Percentiles rank a stretch among this genome's conserved stretches.
phyloP scores from a whole-genome alignment of 2,113 vertebrate genomes.

The Plectropomus leopardus region DNA sequence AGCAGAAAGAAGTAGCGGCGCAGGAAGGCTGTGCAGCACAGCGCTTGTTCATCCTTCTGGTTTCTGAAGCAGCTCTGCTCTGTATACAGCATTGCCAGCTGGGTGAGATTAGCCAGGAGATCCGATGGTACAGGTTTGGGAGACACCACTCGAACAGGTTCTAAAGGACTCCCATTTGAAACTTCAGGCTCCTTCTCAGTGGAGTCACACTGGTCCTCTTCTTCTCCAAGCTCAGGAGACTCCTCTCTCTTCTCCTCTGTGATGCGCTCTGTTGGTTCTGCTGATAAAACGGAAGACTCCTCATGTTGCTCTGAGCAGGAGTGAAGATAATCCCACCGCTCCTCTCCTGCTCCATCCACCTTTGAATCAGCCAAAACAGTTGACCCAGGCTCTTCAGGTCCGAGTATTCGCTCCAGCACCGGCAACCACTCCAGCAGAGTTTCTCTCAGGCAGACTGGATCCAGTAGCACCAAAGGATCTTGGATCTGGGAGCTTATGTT shows the following conservation, averaged over 20 bases:
- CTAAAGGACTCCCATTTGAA: conserved; percentile 34
- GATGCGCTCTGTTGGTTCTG: conserved; percentile 32
- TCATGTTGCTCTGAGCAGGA: conserved; percentile 40
- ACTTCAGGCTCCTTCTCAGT: background rate
- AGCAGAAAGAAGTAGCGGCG: conserved; percentile 92
- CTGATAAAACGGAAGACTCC: conserved; percentile 21
- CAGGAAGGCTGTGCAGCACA: conserved; percentile 82
- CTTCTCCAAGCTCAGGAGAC: conserved; percentile 14
- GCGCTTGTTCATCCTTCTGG: conserved; percentile 16
- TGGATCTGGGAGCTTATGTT: conserved; percentile 88
- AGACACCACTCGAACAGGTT: conserved; percentile 78
- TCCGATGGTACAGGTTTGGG: conserved; percentile 81
- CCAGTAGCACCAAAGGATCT: conserved; percentile 91
- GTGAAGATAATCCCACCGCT: conserved; percentile 48
- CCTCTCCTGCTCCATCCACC: conserved; percentile 47
- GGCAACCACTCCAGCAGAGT: conserved; percentile 89
- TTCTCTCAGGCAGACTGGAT: conserved; percentile 83
- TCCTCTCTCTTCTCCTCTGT: conserved; percentile 39
- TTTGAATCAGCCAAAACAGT: conserved; percentile 12
- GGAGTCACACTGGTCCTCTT: conserved; percentile 34
- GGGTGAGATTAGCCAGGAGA: conserved; percentile 84
- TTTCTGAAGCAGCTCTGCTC: conserved; percentile 87
- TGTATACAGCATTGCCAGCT: conserved; percentile 89
- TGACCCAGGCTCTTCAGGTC: conserved; percentile 47
- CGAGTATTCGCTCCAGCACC: conserved; percentile 87